Base-by-base conservation (phyloP, 2,113 vertebrate species). In the Cepphus grylle region DNA sequence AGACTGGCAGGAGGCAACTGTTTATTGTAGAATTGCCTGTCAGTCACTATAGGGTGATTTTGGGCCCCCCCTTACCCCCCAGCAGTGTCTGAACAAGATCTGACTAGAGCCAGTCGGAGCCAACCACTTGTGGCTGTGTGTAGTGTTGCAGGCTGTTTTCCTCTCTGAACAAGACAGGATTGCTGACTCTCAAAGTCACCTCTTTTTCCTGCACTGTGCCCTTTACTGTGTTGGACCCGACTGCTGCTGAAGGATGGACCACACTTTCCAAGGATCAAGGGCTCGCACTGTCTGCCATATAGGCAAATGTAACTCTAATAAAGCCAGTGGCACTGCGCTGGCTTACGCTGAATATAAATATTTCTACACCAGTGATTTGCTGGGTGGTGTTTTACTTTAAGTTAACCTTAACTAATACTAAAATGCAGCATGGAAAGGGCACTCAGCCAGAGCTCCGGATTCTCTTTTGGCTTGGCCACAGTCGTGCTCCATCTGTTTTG, bases 271-370 rank as follows among this genome's bases (percentile, higher is more conserved):
- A 40, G 30, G 19, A 19, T 4, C 0, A 0, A 50, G 67, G 16
- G 49, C 27, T 69, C 23, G 5, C 11, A 1, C 8, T 43, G 30
- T 36, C 40, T 70, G 32, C 0, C 0, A 5, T 12, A 25, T 9
- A 59, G 45, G 40, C 62, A 70, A 69, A 61, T 9, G 26, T 38
- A 61, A 52, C 73, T 61, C 55, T 42, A 19, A 55, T 17, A 67
- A 63, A 81, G 45, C 42, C 86, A 58, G 53, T 8, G 53, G 52
- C 43, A 70, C 14, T 67, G 30, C 2, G 4, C 56, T 70, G 65
- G 42, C 77, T 93, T 55, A 26, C 2, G 2, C 63, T 62, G 66
- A 88, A 45, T 72, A 20, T 67, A 82, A 81, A 69, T 81, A 76
- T 61, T 96, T 88, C 81, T 80, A 47, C 53, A 43, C 22, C 23